Evolutionary conservation across 1,140 invertebrate species (phyloP).

Genomic region (Zaprionus taronus): DNA sequence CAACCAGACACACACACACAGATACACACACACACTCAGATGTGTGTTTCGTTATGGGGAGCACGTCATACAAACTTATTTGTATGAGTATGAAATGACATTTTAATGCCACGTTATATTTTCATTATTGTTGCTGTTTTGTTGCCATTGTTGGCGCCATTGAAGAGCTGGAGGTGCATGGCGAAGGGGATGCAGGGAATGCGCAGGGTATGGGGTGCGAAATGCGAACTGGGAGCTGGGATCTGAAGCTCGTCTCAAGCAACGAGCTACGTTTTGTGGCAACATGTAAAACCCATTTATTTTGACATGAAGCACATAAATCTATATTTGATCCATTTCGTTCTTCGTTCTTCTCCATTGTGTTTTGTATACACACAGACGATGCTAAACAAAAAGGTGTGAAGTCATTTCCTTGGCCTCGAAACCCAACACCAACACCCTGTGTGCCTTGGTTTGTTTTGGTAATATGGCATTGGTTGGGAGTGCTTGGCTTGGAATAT

Average conservation of each 20-base stretch:
- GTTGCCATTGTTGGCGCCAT: conserved; percentile 27
- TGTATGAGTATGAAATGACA: conserved; percentile 71
- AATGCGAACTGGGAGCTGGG: conserved; percentile 12
- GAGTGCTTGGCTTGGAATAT: conserved; percentile 10
- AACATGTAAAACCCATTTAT: conserved; percentile 83
- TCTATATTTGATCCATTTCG: conserved; percentile 77
- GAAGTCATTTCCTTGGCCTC: conserved; percentile 64
- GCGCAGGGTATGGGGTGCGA: not conserved
- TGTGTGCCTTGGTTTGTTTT: conserved; percentile 4
- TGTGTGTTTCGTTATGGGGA: not conserved
- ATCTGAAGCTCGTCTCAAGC: conserved; percentile 35
- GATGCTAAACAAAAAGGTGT: conserved; percentile 48
- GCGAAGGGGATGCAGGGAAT: not conserved
- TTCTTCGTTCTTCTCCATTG: conserved; percentile 24
- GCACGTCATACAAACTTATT: conserved; percentile 54
- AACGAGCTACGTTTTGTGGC: conserved; percentile 43
- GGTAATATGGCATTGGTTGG: not conserved
- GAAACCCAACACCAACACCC: conserved; percentile 17
- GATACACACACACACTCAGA: not conserved
- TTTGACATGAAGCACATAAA: conserved; percentile 78
- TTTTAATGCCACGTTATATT: conserved; percentile 78
- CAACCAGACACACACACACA: conserved; percentile 6
- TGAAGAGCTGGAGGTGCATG: not conserved
- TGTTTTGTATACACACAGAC: conserved; percentile 4
- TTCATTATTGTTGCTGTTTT: conserved; percentile 73